A percentile compares a stretch with the other conserved stretches of the same genome.
Conservation (phyloP, 2,113 vertebrate genomes). For the Pomatostomus ruficeps region DNA sequence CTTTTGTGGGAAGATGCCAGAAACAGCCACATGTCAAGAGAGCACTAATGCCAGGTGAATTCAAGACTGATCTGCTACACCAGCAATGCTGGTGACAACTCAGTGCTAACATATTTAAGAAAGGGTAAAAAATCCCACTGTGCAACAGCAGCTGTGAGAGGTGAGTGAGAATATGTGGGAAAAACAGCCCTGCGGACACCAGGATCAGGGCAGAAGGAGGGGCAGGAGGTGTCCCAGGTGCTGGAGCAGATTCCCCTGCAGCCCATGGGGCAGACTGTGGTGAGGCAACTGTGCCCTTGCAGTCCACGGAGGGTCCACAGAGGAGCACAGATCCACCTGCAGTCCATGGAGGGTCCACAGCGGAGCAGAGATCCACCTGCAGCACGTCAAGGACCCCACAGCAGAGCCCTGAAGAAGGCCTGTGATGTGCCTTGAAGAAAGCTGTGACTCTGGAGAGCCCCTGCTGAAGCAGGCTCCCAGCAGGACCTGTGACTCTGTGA, state of each 20-base stretch:
- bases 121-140: not conserved
- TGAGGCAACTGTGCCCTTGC: not conserved
- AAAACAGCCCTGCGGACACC: not conserved
- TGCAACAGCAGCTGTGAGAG: not conserved
- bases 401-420: not conserved
- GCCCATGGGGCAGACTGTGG: not conserved
- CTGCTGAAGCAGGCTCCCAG: rapidly evolving
- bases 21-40: rapidly evolving
- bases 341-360: not conserved
- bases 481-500: not conserved
- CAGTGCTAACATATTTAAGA: not conserved
- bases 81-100: not conserved
- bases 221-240: not conserved
- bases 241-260: not conserved
- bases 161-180: not conserved
- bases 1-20: not conserved
- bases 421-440: not conserved
- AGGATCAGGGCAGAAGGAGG: not conserved
- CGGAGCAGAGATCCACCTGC: not conserved
- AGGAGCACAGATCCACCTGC: not conserved
- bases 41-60: not conserved
- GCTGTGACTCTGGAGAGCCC: not conserved
- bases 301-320: not conserved
- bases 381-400: not conserved
- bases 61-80: rapidly evolving